Evolutionary conservation across 1,140 invertebrate genomes (phyloP), one percentile per base, ranked within the genome.

Genomic region (Macrotrachela quadricornifera): DNA sequence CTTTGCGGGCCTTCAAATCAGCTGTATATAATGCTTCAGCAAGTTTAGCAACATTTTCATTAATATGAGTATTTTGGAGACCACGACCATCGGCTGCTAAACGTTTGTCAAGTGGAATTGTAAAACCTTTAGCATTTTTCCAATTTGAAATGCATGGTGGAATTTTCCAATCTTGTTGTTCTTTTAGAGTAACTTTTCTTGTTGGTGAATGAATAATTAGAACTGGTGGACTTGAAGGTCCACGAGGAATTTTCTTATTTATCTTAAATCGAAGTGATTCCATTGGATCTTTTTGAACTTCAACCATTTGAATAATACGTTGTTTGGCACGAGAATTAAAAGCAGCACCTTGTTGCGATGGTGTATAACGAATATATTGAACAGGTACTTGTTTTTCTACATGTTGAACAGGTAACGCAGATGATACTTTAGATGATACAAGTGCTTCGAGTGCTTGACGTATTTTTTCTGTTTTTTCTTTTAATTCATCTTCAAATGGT

Each of bases 141-240:
- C 92, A 99, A 64, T 99, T 97, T 13, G 86, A 92, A 57, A 99
- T 94, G 64, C 92, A 97, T 0, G 94, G 94, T 15, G 94, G 94
- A 60, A 99, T 95, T 72, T 96, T 96, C 94, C 94, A 99, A 69
- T 99, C 91, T 58, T 92, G 83, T 65, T 99, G 92, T 67, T 99
- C 92, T 68, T 95, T 94, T 0, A 91, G 87, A 8, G 91, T 94
- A 0, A 92, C 84, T 68, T 96, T 85, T 54, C 92, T 76, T 0
- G 92, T 91, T 0, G 94, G 94, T 0, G 90, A 96, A 72, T 97
- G 92, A 70, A 99, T 78, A 1, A 95, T 86, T 15, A 83, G 83
- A 1, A 91, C 90, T 16, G 92, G 94, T 0, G 94, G 94, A 8
- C 91, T 96, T 0, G 92, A 92, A 13, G 92, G 91, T 0, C 87